These are phyloP conservation scores for Cephus sareptanus DNA, from an alignment of 2,888 invertebrate species.

Conservation along the genomic window DNA sequence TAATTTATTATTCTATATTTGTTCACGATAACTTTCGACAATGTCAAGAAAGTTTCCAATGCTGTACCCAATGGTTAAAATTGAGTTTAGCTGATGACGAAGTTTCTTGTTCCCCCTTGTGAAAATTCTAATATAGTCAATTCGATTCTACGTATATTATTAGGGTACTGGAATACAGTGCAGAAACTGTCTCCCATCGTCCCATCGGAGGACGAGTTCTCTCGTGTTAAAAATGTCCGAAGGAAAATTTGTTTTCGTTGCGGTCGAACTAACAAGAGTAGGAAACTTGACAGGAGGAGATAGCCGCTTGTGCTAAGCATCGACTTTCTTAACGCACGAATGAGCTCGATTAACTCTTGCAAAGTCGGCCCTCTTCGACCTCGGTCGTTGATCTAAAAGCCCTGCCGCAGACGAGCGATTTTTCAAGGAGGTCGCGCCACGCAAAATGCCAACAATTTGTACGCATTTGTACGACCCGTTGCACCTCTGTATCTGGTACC, in stretches of 20 bases:
- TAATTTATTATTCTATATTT: no score
- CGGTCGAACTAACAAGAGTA: slow-evolving; percentile 44
- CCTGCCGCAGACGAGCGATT: not conserved
- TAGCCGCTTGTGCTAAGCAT: slow-evolving; percentile 17
- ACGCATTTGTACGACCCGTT: not conserved
- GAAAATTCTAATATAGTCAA: no score
- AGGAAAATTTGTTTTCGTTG: slow-evolving; percentile 45
- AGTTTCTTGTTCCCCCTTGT: no score
- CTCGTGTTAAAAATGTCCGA: slow-evolving; percentile 24
- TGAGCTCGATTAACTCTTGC: slow-evolving; percentile 37
- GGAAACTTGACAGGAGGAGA: slow-evolving; percentile 8
- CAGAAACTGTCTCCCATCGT: no score
- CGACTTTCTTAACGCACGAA: slow-evolving; percentile 38
- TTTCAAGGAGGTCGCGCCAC: not conserved
- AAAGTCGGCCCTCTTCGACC: slow-evolving; percentile 24
- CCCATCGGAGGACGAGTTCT: no score
- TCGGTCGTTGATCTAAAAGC: slow-evolving; percentile 36
- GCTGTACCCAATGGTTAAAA: no score
- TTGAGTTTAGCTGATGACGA: no score
- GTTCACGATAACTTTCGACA: no score
- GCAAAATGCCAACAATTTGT: not conserved
- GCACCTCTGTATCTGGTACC: no score
- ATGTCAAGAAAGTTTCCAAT: no score
- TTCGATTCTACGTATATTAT: no score
- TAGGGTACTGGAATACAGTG: no score